Conservation (phyloP, 2,113 vertebrate genomes). For the Notechis scutatus region DNA sequence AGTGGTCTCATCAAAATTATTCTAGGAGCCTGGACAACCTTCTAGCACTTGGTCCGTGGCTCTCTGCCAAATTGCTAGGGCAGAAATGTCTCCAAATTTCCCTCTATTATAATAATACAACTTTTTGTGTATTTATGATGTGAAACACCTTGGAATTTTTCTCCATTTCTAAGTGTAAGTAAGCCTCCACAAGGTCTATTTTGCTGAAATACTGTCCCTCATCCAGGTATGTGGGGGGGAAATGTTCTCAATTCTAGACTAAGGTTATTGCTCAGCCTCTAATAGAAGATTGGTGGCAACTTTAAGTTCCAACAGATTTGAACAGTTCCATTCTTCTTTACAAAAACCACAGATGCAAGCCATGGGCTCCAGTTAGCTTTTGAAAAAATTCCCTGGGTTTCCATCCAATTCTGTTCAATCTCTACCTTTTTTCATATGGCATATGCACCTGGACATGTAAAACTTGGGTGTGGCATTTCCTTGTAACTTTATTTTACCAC, state of each 20-base stretch:
- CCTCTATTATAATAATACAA: neutral
- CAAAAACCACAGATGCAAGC: neutral
- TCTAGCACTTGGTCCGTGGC: neutral
- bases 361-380: neutral
- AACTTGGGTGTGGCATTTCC: neutral
- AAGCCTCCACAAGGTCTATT: neutral
- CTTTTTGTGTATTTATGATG: neutral
- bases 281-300: neutral
- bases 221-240: neutral
- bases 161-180: neutral
- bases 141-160: neutral
- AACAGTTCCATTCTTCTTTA: neutral
- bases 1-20: neutral
- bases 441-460: neutral
- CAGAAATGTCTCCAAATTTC: neutral
- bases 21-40: neutral
- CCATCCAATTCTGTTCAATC: neutral
- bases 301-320: neutral
- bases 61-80: neutral
- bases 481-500: neutral
- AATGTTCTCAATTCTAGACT: neutral
- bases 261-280: neutral
- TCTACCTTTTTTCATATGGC: neutral
- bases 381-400: neutral
- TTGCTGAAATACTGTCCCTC: neutral